Evolutionary conservation across 30 jellyfish, hydroid and myxozoan genomes (phyloP).

Genomic region (Catostylus mosaicus): DNA sequence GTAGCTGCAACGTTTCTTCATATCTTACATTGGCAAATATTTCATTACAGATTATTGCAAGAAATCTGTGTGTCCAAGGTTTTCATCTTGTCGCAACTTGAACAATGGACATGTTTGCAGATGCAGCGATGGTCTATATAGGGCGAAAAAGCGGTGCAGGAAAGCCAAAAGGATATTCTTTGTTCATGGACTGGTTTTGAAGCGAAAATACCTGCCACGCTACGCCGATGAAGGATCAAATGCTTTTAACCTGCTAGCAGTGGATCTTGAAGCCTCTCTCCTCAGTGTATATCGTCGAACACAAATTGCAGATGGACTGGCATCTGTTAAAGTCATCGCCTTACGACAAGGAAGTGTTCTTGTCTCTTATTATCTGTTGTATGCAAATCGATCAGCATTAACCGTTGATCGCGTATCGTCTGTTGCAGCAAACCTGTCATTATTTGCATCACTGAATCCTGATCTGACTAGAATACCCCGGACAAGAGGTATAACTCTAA

Average conservation of each 20-base stretch:
- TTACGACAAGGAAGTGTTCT: slow-evolving; percentile 36
- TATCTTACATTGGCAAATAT: too few species aligned
- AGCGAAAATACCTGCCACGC: slow-evolving; percentile 4
- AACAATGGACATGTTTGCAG: background rate
- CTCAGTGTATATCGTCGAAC: background rate
- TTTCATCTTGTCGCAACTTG: slow-evolving; percentile 20
- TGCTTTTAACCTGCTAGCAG: background rate
- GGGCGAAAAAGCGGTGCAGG: background rate
- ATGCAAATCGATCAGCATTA: background rate
- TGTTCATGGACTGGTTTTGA: slow-evolving; percentile 11
- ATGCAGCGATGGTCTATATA: slow-evolving; percentile 9
- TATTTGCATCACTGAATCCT: slow-evolving; percentile 8
- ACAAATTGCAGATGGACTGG: background rate
- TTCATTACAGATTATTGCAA: slow-evolving; percentile 13
- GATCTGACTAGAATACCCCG: slow-evolving; percentile 2
- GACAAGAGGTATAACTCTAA: slow-evolving; percentile 7
- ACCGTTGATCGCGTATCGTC: slow-evolving; percentile 6
- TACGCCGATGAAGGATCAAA: slow-evolving; percentile 20
- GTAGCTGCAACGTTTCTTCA: too few species aligned
- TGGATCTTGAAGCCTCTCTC: slow-evolving; percentile 4
- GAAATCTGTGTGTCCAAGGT: slow-evolving; percentile 3
- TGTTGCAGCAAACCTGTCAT: slow-evolving; percentile 3
- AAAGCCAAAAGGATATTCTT: slow-evolving; percentile 14
- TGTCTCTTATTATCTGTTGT: slow-evolving; percentile 15
- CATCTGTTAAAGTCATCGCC: slow-evolving; percentile 1